Base-by-base conservation (phyloP, 2,888 invertebrate species). In the Cheilosia variabilis region DNA sequence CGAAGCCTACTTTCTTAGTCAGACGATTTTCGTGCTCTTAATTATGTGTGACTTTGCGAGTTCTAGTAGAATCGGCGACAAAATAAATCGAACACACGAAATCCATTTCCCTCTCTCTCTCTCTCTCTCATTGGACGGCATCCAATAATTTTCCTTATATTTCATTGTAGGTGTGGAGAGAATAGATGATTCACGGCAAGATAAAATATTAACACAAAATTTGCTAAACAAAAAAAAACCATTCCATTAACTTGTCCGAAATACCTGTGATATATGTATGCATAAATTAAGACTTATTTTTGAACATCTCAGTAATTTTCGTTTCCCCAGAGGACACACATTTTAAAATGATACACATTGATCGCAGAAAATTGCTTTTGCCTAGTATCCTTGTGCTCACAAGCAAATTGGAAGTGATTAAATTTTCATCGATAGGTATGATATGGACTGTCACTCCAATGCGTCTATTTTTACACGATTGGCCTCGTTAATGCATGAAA, bases 401-500 rank as follows among this genome's bases (percentile, higher is more conserved):
- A 58, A 41, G 31, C 45, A 71, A 82, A 82, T 73, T 62, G 63
- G 43, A 73, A 52, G 66, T 73, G 62, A 78, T 78, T 83, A 78
- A 52, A 45, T 68, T 78, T 58, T 83, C 50, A 78, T 83, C 66
- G 83, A 83, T 45, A 57, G 66, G 73, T 62, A 68, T 17, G n/a
- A 10, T 62, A 43, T 43, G 50, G 47, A 22, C 55, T 82, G 75
- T 69, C 66, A 65, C 22, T 69, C 13, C 15, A 27, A 22, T 47
- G 62, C 34, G 37, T 17, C 73, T 84, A 84, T 84, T 79, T 84
- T 63, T 75, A 63, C 43, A 24, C 24, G 4, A 41, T 6, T 84
- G 83, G 79, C 79, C 83, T 79, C 68, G 58, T 75, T 84, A 73
- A 57, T 41, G 27, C 31, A 9, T 24, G 19, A 19, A 57, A 63